Conservation (phyloP, 2,797 vertebrate species). For the Trematomus bernacchii region DNA sequence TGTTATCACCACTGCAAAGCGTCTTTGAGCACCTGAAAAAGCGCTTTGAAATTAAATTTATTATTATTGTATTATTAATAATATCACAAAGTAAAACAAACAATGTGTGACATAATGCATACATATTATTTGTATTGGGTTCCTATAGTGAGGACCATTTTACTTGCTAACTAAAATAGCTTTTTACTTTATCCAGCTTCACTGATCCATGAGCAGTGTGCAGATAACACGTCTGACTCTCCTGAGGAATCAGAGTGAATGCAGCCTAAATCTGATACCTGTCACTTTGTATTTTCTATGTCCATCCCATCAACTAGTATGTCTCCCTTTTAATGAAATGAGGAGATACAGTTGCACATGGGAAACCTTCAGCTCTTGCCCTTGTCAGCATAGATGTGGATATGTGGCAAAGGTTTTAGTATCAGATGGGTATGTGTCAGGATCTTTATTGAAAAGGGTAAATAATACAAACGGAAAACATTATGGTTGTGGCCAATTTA, state of each 20-base stretch:
- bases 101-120: conserved; percentile 1
- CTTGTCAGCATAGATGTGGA: conserved; percentile 57
- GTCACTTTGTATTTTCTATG: conserved; percentile 64
- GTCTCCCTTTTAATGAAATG: conserved; percentile 52
- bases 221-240: conserved; percentile 37
- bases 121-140: conserved; percentile 55
- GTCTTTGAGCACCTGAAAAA: no score
- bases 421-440: conserved; percentile 21
- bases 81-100: conserved; percentile 32
- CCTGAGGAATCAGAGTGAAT: conserved; percentile 40
- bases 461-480: no score
- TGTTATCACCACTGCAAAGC: no score
- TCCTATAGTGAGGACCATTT: conserved; percentile 39
- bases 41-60: no score
- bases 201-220: background rate
- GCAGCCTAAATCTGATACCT: conserved; percentile 58
- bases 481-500: background rate
- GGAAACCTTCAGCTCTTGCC: conserved; percentile 23
- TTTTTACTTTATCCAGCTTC: conserved; percentile 52
- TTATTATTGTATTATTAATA: no score
- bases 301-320: conserved; percentile 30
- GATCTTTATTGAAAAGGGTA: conserved; percentile 17
- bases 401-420: conserved; percentile 27
- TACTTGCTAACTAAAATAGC: conserved; percentile 47
- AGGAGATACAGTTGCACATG: conserved; percentile 25